Base-by-base conservation (phyloP, 2,888 invertebrate species). In the Ormyrus labotus region DNA sequence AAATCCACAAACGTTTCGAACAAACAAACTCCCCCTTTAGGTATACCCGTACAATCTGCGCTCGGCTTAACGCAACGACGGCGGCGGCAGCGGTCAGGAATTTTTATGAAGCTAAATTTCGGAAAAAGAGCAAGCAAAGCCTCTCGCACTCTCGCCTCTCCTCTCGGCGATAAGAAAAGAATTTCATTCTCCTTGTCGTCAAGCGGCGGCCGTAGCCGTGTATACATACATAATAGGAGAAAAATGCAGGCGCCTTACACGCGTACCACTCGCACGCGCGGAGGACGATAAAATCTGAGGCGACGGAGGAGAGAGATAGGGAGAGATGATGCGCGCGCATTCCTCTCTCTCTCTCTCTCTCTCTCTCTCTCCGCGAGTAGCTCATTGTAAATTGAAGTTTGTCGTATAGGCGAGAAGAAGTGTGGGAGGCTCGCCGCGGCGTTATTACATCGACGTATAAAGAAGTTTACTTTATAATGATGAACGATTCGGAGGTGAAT, bases 251-350 rank as follows among this genome's bases (percentile, higher is more conserved):
- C 67, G 53, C 34, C 58, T 57, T 50, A 61, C 51, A 55, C 57
- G 13, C 63, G 57, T 51, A 67, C 55, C 45, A 53, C 10, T 51
- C 19, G 11, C 61, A 63, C 8, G 70, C 1, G 10, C 8, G 6
- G 51, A 47, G 48, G 47, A 60, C 64, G 71, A 74, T 77, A 81
- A 78, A 80, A 84, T 84, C 81, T 79, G 61, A 60, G 53, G 80
- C 57, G 51, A 13, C 9, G 45, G 34, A 9, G 10, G 10, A 34
- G 51, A 19, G 34, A 34, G 19, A 19, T 1, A 57, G 51, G 11
- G 47, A 8, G 58, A 45, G 69, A 74, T 47, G 69, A 79, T 63
- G 63, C 69, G 79, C 8, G 68, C 48, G 7, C 78, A 78, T 71
- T 72, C 72, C 65, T 69, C 5, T 6, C 34, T 55, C 13, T 11